Evolutionary conservation across 1,140 invertebrate genomes (phyloP), one percentile per base, ranked within the genome.

Genomic region (Phthorimaea operculella): DNA sequence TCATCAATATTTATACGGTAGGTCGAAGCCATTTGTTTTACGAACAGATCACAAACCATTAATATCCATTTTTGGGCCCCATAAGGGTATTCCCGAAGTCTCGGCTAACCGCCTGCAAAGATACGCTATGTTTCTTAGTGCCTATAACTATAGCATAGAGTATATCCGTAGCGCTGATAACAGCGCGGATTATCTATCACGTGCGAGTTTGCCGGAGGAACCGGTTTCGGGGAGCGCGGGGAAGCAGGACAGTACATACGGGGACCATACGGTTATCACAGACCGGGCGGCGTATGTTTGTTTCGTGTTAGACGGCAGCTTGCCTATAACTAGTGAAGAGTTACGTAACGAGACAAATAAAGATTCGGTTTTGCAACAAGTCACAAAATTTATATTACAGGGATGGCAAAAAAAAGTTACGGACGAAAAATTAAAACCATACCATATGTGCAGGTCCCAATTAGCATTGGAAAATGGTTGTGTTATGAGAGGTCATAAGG

Each of bases 1-100:
- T 65, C 68, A 70, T 58, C 61, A 75, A 36, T 47, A 47, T 47
- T 47, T 47, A 9, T 47, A 47, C 16, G 44, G 44, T 9, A 47
- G 44, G 15, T 16, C 14, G n/a, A 15, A 47, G 16, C 44, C 44
- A 5, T 47, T 47, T 15, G 16, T 16, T 14, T 47, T 47, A 47
- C 4, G 44, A 4, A 47, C 44, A 9, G 44, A 47, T 17, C 44
- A 47, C 15, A 47, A 47, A 17, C 44, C 44, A n/a, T 15, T 47
- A 14, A 15, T 47, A 17, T 47, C 44, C 5, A 47, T 47, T 8
- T 47, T 47, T 15, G 44, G 44, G 1, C 44, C 44, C 2, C 44
- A 47, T 47, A 47, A 17, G 44, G n/a, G 44, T 14, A 47, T 47
- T 15, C 44, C 44, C 4, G 44, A 47, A 15, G 16, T 47, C 8